phyloP scores from a whole-genome alignment of 1,140 invertebrate genomes.

The Hydropsyche tenuis region DNA sequence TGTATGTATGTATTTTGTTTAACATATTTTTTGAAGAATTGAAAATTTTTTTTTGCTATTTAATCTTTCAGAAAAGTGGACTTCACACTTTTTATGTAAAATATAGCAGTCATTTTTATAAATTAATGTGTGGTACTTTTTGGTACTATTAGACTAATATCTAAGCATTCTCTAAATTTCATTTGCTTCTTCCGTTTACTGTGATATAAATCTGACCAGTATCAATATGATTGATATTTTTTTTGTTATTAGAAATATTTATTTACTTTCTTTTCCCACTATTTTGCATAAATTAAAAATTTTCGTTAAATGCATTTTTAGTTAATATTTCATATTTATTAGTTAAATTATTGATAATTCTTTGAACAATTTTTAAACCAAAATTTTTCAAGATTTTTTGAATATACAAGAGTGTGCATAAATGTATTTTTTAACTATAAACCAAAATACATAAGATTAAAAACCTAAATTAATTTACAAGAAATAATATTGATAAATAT shows the following conservation, averaged over 20 bases:
- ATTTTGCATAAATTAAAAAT: conserved; percentile 43
- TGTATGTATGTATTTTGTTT: neutral
- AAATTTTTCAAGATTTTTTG: neutral
- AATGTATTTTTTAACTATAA: neutral
- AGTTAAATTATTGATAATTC: neutral
- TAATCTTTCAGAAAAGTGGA: neutral
- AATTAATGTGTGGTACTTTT: conserved; percentile 45
- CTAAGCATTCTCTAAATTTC: conserved; percentile 40
- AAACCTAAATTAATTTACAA: no score
- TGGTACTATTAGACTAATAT: conserved; percentile 32
- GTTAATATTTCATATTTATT: neutral
- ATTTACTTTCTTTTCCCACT: conserved; percentile 40
- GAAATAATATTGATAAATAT: no score
- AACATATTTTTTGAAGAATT: neutral
- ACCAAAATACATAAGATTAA: neutral
- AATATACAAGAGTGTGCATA: neutral
- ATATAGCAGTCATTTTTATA: conserved; percentile 26
- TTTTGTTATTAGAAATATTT: conserved; percentile 40
- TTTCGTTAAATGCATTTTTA: neutral
- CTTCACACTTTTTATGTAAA: neutral
- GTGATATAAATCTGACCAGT: conserved; percentile 48
- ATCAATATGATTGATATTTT: conserved; percentile 45
- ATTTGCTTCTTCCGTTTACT: conserved; percentile 49
- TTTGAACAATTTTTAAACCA: conserved; percentile 30
- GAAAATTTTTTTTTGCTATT: neutral